Percentiles rank a stretch among this genome's conserved stretches.
Evolutionary conservation across 2,888 invertebrate genomes (phyloP).

Genomic region (Itoplectis maculator): DNA sequence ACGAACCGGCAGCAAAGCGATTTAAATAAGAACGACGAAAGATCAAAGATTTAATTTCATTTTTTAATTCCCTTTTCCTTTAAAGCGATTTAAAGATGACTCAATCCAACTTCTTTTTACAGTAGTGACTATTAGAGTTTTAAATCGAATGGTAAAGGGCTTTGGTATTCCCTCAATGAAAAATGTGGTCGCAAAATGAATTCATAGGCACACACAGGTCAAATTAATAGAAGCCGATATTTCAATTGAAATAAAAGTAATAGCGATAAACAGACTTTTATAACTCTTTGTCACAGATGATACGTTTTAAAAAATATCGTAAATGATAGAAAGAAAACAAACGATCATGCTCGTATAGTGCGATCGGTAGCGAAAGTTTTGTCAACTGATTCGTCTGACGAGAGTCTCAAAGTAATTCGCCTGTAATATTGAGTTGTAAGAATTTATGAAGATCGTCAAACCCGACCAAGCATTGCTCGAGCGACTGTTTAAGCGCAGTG

Average conservation of each 20-base stretch:
- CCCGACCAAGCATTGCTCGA: not conserved
- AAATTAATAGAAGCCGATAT: not conserved
- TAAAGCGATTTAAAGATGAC: not conserved
- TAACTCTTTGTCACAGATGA: constrained; percentile 5
- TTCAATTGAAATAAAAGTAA: not conserved
- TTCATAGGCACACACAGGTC: not conserved
- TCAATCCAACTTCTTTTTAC: not conserved
- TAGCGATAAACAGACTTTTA: constrained; percentile 2
- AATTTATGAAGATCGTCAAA: not conserved
- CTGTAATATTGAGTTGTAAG: not conserved
- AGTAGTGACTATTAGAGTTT: not conserved
- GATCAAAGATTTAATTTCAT: not conserved
- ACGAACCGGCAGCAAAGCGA: not conserved
- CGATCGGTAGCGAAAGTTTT: not conserved
- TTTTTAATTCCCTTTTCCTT: not conserved
- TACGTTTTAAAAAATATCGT: constrained; percentile 10
- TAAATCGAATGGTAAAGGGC: not conserved
- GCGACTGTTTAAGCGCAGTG: not conserved
- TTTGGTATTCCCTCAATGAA: not conserved
- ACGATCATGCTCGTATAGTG: not conserved
- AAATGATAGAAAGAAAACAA: not conserved
- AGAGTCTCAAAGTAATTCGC: not conserved
- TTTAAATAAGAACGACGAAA: not conserved
- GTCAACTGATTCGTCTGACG: not conserved
- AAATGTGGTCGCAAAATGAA: not conserved